Percentiles rank a stretch among this genome's conserved stretches.
Conservation (phyloP, 2,888 invertebrate species). For the Unio pictorum region DNA sequence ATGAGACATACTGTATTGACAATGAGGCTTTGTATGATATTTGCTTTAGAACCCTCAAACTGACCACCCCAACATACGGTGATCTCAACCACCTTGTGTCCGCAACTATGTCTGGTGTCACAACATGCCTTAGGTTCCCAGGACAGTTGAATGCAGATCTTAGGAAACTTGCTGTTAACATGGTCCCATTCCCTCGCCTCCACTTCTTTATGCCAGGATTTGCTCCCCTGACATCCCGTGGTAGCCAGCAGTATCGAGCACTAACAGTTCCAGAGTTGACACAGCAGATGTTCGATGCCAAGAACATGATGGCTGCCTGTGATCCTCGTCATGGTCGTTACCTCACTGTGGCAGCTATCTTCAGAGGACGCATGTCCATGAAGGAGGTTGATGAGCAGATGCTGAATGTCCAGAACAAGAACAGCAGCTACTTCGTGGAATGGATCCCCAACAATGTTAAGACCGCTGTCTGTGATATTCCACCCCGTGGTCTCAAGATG, state of each 20-base stretch:
- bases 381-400: conserved; percentile 92
- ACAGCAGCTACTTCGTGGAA: conserved; percentile 87
- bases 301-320: conserved; percentile 98
- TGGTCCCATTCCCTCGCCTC: conserved; percentile 66
- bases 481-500: conserved; percentile 88
- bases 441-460: conserved; percentile 97
- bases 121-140: conserved; percentile 79
- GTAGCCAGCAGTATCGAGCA: conserved; percentile 81
- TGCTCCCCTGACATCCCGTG: conserved; percentile 79
- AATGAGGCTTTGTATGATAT: conserved; percentile 92
- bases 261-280: conserved; percentile 82
- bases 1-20: conserved; percentile 91
- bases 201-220: conserved; percentile 69
- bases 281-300: conserved; percentile 90
- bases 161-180: conserved; percentile 39
- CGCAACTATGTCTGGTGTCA: conserved; percentile 74
- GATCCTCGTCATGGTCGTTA: conserved; percentile 93
- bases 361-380: conserved; percentile 94
- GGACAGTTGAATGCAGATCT: conserved; percentile 45
- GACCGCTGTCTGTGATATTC: conserved; percentile 91
- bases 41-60: conserved; percentile 88
- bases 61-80: conserved; percentile 86
- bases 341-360: conserved; percentile 87
- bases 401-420: conserved; percentile 95
- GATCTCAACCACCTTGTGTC: conserved; percentile 86